phyloP scores from a whole-genome alignment of 2,888 invertebrate species.

The Herminia tarsipennalis region DNA sequence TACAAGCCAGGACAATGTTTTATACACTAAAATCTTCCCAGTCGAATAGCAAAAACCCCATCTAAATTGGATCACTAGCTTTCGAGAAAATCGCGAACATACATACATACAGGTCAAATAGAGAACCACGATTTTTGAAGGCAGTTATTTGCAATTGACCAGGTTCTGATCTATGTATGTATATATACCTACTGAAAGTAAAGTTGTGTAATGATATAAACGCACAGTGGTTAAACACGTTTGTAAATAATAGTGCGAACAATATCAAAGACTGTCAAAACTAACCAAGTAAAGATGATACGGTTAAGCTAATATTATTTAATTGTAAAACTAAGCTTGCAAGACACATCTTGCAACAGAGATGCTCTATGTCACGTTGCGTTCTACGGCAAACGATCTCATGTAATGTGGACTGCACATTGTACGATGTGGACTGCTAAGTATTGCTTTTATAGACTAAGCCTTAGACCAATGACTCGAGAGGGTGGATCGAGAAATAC shows the following conservation, averaged over 20 bases:
- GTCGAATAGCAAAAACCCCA: too few species aligned
- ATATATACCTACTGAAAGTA: neutral
- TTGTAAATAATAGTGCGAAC: too few species aligned
- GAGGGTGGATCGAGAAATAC: neutral
- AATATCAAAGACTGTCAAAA: neutral
- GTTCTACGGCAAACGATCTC: conserved; percentile 31
- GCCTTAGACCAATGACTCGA: neutral
- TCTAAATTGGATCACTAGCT: too few species aligned
- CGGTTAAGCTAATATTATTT: conserved; percentile 18
- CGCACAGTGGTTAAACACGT: too few species aligned
- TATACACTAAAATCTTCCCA: too few species aligned
- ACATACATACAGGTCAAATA: too few species aligned
- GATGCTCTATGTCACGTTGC: conserved; percentile 3
- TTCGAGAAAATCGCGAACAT: too few species aligned
- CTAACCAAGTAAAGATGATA: conserved; percentile 7
- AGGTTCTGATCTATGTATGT: neutral
- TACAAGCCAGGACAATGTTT: too few species aligned
- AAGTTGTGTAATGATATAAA: too few species aligned
- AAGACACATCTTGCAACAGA: neutral
- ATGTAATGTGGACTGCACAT: conserved; percentile 13
- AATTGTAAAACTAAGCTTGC: conserved; percentile 2
- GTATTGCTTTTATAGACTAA: neutral
- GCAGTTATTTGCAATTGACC: too few species aligned
- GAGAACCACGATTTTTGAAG: too few species aligned
- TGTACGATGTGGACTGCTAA: neutral